A percentile compares a stretch with the other conserved stretches of the same genome.
These are phyloP conservation scores for Neomorphus geoffroyi DNA, from an alignment of 2,797 vertebrate species.

Conservation along the genomic window DNA sequence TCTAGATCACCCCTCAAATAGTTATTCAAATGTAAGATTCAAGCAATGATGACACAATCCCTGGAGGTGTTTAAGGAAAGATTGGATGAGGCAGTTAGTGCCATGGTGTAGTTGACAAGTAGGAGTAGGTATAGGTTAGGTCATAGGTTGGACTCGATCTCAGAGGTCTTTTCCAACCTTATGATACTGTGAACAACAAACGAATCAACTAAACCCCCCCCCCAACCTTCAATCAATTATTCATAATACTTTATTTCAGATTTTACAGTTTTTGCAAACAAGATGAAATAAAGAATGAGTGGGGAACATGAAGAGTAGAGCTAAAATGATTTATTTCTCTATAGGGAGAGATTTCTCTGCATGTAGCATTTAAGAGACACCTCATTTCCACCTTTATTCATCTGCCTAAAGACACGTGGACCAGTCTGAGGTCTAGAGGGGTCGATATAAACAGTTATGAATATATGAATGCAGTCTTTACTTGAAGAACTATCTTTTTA, in stretches of 20 bases:
- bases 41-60: background rate
- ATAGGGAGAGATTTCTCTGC: background rate
- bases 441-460: background rate
- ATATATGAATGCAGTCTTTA: background rate
- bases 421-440: background rate
- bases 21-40: background rate
- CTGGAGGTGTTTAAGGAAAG: too few relatives aligned
- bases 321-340: background rate
- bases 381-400: background rate
- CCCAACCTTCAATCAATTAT: too few relatives aligned
- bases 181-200: too few relatives aligned
- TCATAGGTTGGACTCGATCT: too few relatives aligned
- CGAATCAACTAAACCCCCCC: too few relatives aligned
- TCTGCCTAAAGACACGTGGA: background rate
- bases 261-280: background rate
- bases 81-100: too few relatives aligned
- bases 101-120: too few relatives aligned
- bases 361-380: background rate
- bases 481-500: background rate
- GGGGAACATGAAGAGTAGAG: background rate
- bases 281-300: background rate
- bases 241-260: background rate
- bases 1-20: background rate
- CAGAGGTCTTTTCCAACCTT: too few relatives aligned
- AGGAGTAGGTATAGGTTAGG: too few relatives aligned